A percentile compares a stretch with the other conserved stretches of the same genome.
Conservation (phyloP, 2,888 invertebrate genomes). For the Phaonia tiefii region DNA sequence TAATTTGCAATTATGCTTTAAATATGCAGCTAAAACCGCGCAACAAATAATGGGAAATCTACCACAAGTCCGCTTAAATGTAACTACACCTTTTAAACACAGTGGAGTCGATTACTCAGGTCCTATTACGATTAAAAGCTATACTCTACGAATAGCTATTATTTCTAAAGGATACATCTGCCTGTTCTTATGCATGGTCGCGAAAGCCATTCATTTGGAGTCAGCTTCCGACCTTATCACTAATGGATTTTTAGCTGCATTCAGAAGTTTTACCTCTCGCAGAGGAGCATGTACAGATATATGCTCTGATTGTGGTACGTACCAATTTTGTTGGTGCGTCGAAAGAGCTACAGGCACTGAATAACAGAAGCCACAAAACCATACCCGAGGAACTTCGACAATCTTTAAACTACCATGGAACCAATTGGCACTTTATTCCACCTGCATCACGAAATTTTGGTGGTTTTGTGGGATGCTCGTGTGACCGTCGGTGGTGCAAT, state of each 20-base stretch:
- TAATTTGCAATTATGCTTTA: slow-evolving; percentile 28
- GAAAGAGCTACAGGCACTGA: slow-evolving; percentile 34
- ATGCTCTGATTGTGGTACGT: slow-evolving; percentile 53
- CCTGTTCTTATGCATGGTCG: slow-evolving; percentile 63
- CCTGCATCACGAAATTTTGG: slow-evolving; percentile 59
- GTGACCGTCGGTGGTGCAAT: no score
- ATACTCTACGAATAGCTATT: slow-evolving; percentile 34
- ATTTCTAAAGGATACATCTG: no score
- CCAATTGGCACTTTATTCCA: slow-evolving; percentile 54
- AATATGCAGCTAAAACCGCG: no score
- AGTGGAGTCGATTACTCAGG: no score
- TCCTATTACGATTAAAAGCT: slow-evolving; percentile 62
- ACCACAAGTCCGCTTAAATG: no score
- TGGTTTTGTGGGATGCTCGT: no score
- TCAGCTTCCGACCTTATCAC: slow-evolving; percentile 61
- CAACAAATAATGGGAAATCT: no score
- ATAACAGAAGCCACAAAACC: not conserved
- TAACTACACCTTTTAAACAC: no score
- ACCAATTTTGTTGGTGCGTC: slow-evolving; percentile 55
- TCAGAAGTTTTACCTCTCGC: slow-evolving; percentile 57
- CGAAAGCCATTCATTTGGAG: slow-evolving; percentile 66
- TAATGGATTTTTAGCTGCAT: slow-evolving; percentile 64
- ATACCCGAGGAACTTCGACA: slow-evolving; percentile 20
- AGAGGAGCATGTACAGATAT: slow-evolving; percentile 45
- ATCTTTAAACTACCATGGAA: slow-evolving; percentile 1